Evolutionary conservation across 2,797 vertebrate genomes (phyloP).

Genomic region (Dipus sagitta): DNA sequence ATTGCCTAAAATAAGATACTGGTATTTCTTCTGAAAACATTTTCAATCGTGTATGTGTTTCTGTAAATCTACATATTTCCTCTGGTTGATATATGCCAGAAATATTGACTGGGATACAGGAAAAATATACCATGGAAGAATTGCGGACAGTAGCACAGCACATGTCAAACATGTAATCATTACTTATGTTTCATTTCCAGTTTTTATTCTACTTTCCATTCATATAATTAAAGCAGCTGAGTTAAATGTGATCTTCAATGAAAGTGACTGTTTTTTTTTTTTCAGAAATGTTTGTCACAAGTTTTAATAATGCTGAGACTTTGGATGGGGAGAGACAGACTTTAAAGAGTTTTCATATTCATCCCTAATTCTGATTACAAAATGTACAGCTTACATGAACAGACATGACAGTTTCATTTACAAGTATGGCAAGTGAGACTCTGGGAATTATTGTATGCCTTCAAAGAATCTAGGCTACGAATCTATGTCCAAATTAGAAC

Average conservation of each 20-base stretch:
- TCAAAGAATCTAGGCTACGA: neutral
- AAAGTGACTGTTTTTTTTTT: neutral
- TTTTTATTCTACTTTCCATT: constrained; percentile 18
- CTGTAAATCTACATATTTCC: neutral
- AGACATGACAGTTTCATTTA: constrained; percentile 34
- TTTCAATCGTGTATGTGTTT: neutral
- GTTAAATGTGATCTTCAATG: neutral
- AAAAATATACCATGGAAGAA: neutral
- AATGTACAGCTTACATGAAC: neutral
- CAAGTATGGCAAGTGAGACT: neutral
- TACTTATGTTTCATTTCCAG: neutral
- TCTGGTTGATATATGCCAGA: neutral
- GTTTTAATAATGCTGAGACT: neutral
- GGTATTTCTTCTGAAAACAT: neutral
- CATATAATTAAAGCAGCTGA: neutral
- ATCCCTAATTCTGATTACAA: constrained; percentile 30
- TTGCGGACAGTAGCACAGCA: neutral
- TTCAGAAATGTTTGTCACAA: neutral
- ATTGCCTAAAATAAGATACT: constrained; percentile 34
- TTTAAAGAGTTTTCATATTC: constrained; percentile 17
- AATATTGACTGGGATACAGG: neutral
- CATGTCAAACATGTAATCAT: neutral
- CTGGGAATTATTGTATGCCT: neutral
- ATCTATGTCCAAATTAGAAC: neutral
- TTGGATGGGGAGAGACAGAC: neutral